Evolutionary conservation across 2,113 vertebrate genomes (phyloP).

Genomic region (Chaetodon trifascialis): DNA sequence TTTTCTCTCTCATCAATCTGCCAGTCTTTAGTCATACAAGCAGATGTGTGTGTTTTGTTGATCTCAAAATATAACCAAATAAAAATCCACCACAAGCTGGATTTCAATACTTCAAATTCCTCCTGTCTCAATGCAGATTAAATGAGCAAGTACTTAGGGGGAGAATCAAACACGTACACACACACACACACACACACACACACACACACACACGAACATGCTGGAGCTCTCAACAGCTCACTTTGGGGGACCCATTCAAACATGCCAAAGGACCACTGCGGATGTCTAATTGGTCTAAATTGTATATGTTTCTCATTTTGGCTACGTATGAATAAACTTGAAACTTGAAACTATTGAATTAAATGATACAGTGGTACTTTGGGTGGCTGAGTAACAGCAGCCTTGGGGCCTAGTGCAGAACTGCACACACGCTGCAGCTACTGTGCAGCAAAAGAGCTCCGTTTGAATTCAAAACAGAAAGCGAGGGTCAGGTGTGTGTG

Average conservation of each 20-base stretch:
- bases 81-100: not conserved
- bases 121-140: not conserved
- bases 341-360: too few relatives aligned
- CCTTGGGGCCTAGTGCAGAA: not conserved
- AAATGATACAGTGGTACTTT: not conserved
- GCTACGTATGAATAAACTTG: too few relatives aligned
- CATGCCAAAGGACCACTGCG: too few relatives aligned
- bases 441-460: not conserved
- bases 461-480: conserved; percentile 15
- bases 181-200: not conserved
- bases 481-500: not conserved
- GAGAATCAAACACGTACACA: not conserved
- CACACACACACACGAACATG: not conserved
- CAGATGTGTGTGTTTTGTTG: not conserved
- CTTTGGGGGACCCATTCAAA: too few relatives aligned
- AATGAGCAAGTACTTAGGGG: not conserved
- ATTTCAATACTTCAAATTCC: not conserved
- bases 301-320: too few relatives aligned
- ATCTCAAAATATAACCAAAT: not conserved
- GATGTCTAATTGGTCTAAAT: too few relatives aligned
- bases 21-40: not conserved
- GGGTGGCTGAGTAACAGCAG: conserved; percentile 29
- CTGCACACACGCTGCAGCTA: not conserved
- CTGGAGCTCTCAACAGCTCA: too few relatives aligned
- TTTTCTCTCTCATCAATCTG: not conserved